Evolutionary conservation across 1,140 invertebrate species (phyloP).

Genomic region (Hycleus phaleratus): DNA sequence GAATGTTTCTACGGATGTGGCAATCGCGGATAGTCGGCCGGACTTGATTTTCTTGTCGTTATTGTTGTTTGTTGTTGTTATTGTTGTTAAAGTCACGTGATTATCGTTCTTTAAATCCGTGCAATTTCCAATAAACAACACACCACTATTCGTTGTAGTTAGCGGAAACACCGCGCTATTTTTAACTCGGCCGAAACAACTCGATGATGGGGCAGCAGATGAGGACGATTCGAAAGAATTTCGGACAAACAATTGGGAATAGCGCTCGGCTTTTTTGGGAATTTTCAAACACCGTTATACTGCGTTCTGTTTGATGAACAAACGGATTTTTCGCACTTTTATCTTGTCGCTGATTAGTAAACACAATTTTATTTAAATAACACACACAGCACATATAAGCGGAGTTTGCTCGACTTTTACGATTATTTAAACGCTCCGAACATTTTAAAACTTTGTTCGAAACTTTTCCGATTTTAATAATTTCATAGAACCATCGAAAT

Average conservation of each 20-base stretch:
- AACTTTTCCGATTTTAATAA: too few relatives aligned
- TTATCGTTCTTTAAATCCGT: slow-evolving; percentile 3
- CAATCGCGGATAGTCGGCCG: background rate
- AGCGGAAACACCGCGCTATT: slow-evolving; percentile 6
- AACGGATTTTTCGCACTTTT: background rate
- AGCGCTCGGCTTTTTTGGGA: background rate
- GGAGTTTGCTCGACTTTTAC: background rate
- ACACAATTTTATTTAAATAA: slow-evolving; percentile 7
- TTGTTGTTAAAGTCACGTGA: slow-evolving; percentile 6
- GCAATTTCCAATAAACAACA: background rate
- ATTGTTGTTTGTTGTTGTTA: background rate
- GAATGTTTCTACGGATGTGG: slow-evolving; percentile 8
- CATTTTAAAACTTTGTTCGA: background rate
- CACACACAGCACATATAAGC: background rate
- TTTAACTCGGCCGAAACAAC: slow-evolving; percentile 9
- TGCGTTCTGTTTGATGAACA: background rate
- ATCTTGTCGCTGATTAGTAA: slow-evolving; percentile 5
- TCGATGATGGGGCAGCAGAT: background rate
- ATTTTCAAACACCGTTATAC: background rate
- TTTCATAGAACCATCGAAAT: too few relatives aligned
- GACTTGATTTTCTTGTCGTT: slow-evolving; percentile 3
- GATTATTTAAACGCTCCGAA: background rate
- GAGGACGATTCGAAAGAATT: background rate
- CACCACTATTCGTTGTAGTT: slow-evolving; percentile 10
- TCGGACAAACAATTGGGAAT: background rate